Conservation (phyloP, 2,113 vertebrate species). For the Urocynchramus pylzowi region DNA sequence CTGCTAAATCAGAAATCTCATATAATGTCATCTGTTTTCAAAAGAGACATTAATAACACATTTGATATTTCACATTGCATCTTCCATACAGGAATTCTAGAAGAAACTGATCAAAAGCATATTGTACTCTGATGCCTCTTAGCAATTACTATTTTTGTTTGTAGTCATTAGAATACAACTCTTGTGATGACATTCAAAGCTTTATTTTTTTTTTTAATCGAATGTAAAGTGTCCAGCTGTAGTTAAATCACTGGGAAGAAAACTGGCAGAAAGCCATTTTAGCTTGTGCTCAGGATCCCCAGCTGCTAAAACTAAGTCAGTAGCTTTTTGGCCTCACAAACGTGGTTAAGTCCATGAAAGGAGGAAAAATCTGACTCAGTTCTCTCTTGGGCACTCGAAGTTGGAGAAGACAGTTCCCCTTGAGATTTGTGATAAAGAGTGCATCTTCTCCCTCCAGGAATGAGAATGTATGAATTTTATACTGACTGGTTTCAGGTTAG, state of each 20-base stretch:
- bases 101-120: not conserved
- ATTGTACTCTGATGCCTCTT: not conserved
- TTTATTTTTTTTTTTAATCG: not conserved
- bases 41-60: not conserved
- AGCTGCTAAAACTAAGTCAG: not conserved
- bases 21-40: not conserved
- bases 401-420: not conserved
- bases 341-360: not conserved
- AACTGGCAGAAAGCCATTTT: not conserved
- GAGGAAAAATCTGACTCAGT: not conserved
- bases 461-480: not conserved
- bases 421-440: accelerated
- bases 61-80: not conserved
- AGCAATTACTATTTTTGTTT: not conserved
- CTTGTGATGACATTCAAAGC: not conserved
- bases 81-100: not conserved
- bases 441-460: not conserved
- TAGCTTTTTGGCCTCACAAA: not conserved
- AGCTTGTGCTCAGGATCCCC: not conserved
- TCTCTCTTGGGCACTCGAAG: not conserved
- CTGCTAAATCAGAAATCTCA: not conserved
- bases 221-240: not conserved
- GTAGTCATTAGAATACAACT: not conserved
- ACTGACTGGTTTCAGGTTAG: not conserved
- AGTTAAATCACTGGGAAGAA: not conserved